Conservation (phyloP, 2,113 vertebrate species). For the Puntigrus tetrazona region DNA sequence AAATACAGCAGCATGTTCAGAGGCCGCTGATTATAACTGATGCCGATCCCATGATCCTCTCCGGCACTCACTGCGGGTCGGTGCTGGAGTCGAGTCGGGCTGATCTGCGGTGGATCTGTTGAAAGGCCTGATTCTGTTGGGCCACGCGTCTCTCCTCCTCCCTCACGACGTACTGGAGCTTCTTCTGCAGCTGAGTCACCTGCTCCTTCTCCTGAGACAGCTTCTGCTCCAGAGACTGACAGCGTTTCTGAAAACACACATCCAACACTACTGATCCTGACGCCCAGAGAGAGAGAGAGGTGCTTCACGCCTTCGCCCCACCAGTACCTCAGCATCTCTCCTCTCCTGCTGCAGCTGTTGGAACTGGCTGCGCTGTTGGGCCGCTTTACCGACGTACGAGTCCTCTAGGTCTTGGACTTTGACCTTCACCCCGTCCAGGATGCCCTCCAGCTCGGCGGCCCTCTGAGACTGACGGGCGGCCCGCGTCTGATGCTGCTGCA, state of each 20-base stretch:
- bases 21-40: not conserved
- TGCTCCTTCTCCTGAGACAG: slow-evolving; percentile 72
- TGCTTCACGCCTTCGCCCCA: not conserved
- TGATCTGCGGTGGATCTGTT: slow-evolving; percentile 73
- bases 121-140: slow-evolving; percentile 76
- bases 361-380: slow-evolving; percentile 74
- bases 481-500: slow-evolving; percentile 71
- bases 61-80: slow-evolving; percentile 79
- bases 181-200: slow-evolving; percentile 76
- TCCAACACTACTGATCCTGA: not conserved
- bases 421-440: slow-evolving; percentile 80
- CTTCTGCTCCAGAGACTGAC: slow-evolving; percentile 75
- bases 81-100: slow-evolving; percentile 62
- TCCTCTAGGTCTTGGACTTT: slow-evolving; percentile 87
- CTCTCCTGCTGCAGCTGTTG: slow-evolving; percentile 79
- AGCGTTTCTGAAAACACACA: slow-evolving; percentile 64
- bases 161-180: slow-evolving; percentile 69
- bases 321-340: slow-evolving; percentile 71
- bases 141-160: slow-evolving; percentile 76
- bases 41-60: not conserved
- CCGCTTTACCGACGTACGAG: slow-evolving; percentile 77
- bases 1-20: not conserved
- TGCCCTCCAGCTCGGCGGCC: slow-evolving; percentile 78
- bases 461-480: slow-evolving; percentile 75
- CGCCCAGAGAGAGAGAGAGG: not conserved